These are phyloP conservation scores for Ornithoptera priamus DNA, from an alignment of 2,888 invertebrate species.

Conservation along the genomic window DNA sequence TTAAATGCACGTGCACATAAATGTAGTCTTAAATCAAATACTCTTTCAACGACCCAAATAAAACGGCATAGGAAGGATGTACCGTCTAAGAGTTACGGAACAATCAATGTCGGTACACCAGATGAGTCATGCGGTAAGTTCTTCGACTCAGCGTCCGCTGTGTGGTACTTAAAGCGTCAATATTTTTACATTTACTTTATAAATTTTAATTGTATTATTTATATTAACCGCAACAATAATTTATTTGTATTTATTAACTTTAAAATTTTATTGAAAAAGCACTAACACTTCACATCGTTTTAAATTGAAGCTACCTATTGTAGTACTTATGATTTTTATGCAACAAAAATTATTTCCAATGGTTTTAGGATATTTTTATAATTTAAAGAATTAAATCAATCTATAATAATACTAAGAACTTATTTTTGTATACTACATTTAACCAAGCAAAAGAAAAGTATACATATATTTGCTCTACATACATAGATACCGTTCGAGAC, in stretches of 20 bases:
- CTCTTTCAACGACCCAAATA: not conserved
- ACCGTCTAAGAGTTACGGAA: constrained; percentile 13
- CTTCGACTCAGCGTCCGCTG: constrained; percentile 10
- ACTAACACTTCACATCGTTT: too few relatives aligned
- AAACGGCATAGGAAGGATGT: not conserved
- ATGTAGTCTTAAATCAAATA: not conserved
- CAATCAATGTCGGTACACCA: constrained; percentile 27
- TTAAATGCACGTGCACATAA: not conserved
- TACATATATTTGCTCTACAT: too few relatives aligned
- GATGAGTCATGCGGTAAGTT: constrained; percentile 27
- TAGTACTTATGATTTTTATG: too few relatives aligned
- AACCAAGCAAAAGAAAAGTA: too few relatives aligned
- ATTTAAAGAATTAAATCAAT: too few relatives aligned
- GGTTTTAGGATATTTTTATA: too few relatives aligned
- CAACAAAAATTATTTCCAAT: too few relatives aligned
- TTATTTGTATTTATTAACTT: not conserved
- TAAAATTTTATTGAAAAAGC: too few relatives aligned
- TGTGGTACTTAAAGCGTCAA: not conserved
- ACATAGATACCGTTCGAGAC: too few relatives aligned
- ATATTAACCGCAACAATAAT: not conserved
- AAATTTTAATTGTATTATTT: not conserved
- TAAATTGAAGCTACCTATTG: too few relatives aligned
- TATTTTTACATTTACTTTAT: not conserved
- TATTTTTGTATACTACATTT: too few relatives aligned
- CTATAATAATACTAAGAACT: too few relatives aligned